Evolutionary conservation across 2,888 invertebrate species (phyloP).

Genomic region (Ichneumoninae sp.): DNA sequence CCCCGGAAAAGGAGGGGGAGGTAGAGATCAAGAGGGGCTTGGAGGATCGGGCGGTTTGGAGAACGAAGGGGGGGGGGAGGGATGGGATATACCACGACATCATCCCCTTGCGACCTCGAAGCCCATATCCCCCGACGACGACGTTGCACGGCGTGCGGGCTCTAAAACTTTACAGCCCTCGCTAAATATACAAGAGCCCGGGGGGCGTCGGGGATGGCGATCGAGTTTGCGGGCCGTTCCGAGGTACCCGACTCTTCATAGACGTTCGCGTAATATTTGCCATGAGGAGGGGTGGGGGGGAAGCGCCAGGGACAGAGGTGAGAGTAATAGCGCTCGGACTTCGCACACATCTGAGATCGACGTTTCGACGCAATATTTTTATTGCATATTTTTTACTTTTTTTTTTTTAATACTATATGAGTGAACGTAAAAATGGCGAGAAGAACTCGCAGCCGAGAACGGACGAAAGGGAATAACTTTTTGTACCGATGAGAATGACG

Average conservation of each 20-base stretch:
- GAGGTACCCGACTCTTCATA: conserved; percentile 7
- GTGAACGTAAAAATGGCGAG: too few species aligned
- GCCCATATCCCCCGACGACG: conserved; percentile 30
- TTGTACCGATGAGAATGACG: neutral
- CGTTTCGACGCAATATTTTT: too few species aligned
- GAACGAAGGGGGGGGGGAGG: conserved; percentile 25
- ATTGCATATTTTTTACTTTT: too few species aligned
- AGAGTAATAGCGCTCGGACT: too few species aligned
- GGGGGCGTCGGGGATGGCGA: conserved; percentile 35
- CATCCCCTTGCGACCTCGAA: conserved; percentile 62
- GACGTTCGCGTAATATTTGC: neutral
- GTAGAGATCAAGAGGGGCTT: neutral
- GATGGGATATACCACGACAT: conserved; percentile 59
- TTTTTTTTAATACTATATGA: too few species aligned
- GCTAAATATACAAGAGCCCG: conserved; percentile 73
- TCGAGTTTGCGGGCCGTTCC: conserved; percentile 47
- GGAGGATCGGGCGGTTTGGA: neutral
- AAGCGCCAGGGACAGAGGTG: too few species aligned
- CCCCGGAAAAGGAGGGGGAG: neutral
- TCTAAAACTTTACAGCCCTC: conserved; percentile 69
- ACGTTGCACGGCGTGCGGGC: conserved; percentile 40
- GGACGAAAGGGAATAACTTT: neutral
- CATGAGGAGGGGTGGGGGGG: too few species aligned
- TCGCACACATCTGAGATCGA: too few species aligned
- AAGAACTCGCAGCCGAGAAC: neutral